Conservation (phyloP, 2,888 invertebrate genomes). For the Drosophila algonquin region DNA sequence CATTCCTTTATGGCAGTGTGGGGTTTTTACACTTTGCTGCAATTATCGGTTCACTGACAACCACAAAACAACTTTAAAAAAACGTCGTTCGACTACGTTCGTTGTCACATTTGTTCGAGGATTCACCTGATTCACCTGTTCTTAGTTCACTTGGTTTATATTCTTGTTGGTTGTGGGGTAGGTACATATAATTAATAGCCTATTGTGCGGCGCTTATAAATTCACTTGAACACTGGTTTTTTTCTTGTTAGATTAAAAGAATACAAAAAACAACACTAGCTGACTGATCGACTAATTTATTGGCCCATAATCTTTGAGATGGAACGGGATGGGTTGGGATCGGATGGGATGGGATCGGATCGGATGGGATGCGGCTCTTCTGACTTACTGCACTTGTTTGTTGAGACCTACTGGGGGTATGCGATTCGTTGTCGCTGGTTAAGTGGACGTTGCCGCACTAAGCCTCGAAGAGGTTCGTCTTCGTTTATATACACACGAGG, state of each 20-base stretch:
- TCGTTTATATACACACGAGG: conserved; percentile 80
- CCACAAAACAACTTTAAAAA: neutral
- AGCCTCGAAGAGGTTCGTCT: conserved; percentile 79
- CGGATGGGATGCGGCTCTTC: neutral
- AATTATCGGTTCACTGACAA: neutral
- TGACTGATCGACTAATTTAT: conserved; percentile 5
- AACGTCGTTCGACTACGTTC: no score
- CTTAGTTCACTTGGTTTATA: neutral
- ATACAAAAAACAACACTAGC: neutral
- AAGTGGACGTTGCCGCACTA: conserved; percentile 81
- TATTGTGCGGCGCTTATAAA: conserved; percentile 16
- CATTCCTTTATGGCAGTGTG: neutral
- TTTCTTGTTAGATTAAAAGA: neutral
- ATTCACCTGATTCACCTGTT: neutral
- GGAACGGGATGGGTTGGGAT: neutral
- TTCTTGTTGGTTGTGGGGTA: neutral
- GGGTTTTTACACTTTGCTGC: neutral
- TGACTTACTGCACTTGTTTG: conserved; percentile 48
- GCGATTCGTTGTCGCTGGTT: conserved; percentile 53
- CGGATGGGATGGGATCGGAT: no score
- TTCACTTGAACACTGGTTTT: conserved; percentile 17
- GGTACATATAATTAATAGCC: conserved; percentile 13
- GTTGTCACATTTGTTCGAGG: neutral
- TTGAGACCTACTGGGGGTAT: conserved; percentile 44
- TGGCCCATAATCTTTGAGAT: conserved; percentile 8